These are phyloP conservation scores for Notechis scutatus DNA, from an alignment of 2,113 vertebrate species.

Conservation along the genomic window DNA sequence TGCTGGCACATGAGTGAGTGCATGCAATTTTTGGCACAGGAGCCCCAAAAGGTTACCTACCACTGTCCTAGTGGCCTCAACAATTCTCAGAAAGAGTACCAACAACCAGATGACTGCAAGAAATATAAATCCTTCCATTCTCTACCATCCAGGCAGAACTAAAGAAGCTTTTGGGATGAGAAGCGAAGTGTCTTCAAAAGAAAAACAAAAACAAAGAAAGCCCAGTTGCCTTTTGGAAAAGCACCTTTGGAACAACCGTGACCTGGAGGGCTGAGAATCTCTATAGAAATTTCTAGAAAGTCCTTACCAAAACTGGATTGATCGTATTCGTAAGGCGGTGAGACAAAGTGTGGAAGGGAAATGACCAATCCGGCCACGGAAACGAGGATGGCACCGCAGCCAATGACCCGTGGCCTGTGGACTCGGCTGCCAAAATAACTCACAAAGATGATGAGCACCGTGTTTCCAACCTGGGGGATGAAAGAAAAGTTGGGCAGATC, in stretches of 20 bases:
- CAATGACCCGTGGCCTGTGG: conserved; percentile 87
- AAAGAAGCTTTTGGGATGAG: not conserved
- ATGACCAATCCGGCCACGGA: conserved; percentile 82
- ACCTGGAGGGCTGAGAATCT: not conserved
- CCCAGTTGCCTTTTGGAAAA: not conserved
- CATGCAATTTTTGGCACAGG: no score
- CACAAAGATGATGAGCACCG: conserved; percentile 85
- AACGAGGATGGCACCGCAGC: conserved; percentile 81
- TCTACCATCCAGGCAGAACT: not conserved
- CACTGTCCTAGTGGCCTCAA: not conserved
- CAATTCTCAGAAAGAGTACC: not conserved
- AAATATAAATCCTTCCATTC: not conserved
- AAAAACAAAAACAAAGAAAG: not conserved
- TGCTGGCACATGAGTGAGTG: no score
- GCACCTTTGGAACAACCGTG: not conserved
- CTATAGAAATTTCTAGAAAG: not conserved
- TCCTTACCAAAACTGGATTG: conserved; percentile 70
- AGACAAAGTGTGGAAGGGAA: conserved; percentile 85
- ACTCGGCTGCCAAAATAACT: conserved; percentile 91
- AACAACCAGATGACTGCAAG: not conserved
- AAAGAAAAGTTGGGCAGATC: not conserved
- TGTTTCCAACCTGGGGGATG: conserved; percentile 85
- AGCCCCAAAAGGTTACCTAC: no score
- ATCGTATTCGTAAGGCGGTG: conserved; percentile 72
- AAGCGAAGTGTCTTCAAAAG: not conserved